A percentile compares a stretch with the other conserved stretches of the same genome.
These are phyloP conservation scores for Phyllostomus discolor DNA, from an alignment of 2,113 vertebrate genomes.

Conservation along the genomic window DNA sequence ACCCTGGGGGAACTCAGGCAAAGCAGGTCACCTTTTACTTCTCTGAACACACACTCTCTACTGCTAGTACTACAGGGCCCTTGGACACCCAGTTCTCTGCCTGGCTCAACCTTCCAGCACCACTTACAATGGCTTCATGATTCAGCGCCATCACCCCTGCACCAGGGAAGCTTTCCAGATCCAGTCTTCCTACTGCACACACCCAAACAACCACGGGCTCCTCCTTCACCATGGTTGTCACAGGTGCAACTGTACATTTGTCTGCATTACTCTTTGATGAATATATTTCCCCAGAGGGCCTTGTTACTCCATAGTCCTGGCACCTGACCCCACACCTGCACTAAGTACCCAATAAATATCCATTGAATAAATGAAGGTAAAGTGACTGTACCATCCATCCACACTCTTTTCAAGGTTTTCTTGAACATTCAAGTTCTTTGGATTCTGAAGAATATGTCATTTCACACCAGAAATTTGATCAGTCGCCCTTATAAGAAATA, in stretches of 20 bases:
- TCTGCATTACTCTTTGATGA: not conserved
- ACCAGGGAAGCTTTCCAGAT: not conserved
- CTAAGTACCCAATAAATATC: not conserved
- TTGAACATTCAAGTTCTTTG: not conserved
- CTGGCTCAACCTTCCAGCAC: not conserved
- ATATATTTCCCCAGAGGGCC: not conserved
- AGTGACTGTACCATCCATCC: not conserved
- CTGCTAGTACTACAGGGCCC: not conserved
- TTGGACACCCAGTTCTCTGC: not conserved
- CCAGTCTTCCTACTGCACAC: not conserved
- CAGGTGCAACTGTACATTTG: not conserved
- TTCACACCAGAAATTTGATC: not conserved
- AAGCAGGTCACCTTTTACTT: not conserved
- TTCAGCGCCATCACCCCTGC: not conserved
- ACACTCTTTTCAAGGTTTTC: not conserved
- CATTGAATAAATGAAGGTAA: not conserved
- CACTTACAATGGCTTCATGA: not conserved
- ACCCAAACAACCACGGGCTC: not conserved
- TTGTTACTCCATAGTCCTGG: not conserved
- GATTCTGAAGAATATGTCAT: not conserved
- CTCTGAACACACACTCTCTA: not conserved
- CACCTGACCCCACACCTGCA: not conserved
- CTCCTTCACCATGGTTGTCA: not conserved
- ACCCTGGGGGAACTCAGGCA: not conserved
- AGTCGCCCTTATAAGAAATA: not conserved